Evolutionary conservation across 2,797 vertebrate genomes (phyloP), one percentile per base, ranked within the genome.

Genomic region (Hybognathus amarus): DNA sequence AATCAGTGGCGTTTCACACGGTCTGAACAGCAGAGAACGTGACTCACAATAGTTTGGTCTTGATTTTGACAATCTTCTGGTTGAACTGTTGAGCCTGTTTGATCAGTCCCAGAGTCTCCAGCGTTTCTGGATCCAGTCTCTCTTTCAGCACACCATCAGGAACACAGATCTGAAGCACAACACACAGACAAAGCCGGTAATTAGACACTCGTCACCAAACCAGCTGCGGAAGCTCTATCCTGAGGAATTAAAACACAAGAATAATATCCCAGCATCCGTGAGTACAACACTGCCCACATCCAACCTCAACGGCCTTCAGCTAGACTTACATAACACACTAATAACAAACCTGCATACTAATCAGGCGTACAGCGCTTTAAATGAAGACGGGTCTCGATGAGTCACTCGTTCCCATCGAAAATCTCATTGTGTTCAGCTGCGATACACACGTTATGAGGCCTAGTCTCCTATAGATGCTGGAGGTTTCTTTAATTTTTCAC

Each of bases 41-140:
- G 40, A 96, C 98, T 98, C 94, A 99, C 98, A 99, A 99, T 85
- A 99, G 95, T 91, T 99, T 99, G 86, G 98, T 99, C 94, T 99
- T 99, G 94, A 99, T 99, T 96, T 99, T 99, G 80, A 99, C 98
- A 85, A 98, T 99, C 93, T 99, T 99, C 93, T 99, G 98, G 93
- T 99, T 99, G 92, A 99, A 99, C 88, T 99, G 98, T 87, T 97
- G 97, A 74, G 98, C 97, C 85, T 99, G 98, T 90, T 99, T 99
- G 91, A 99, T 99, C 76, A 99, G 96, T 77, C 98, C 98, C 86
- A 99, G 93, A 3, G 97, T 97, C 90, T 99, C 98, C 86, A 99
- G 92, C 0, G 98, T 99, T 93, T 99, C 98, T 82, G 98, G 98
- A 91, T 99, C 98, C 83, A 99, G 93, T 13, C 98, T 95, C 90